Conservation (phyloP, 2,888 invertebrate species). For the Myathropa florea region DNA sequence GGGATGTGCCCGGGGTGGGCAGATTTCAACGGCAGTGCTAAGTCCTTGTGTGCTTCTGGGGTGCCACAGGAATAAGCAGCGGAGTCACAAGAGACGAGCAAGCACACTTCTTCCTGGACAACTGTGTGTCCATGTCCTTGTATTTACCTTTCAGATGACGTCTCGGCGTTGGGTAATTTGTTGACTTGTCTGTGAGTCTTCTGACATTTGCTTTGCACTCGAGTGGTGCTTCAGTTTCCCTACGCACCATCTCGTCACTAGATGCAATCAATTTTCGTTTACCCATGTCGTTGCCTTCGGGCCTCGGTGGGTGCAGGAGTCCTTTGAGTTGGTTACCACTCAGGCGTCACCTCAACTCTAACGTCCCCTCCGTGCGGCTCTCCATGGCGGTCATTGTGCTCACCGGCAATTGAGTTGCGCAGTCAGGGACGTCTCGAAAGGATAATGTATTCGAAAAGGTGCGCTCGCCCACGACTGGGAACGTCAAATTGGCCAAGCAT, state of each 20-base stretch:
- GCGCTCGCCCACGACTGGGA: background rate
- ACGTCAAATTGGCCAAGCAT: constrained; percentile 26
- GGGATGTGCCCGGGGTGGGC: background rate
- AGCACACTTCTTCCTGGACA: background rate
- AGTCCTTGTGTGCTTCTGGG: background rate
- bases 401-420: background rate
- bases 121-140: too few relatives aligned
- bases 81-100: too few relatives aligned
- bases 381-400: background rate
- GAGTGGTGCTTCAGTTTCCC: background rate
- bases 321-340: background rate
- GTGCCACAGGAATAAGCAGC: too few relatives aligned
- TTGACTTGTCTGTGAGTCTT: background rate
- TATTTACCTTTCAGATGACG: background rate
- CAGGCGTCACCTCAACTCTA: background rate
- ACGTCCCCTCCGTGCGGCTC: background rate
- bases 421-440: background rate
- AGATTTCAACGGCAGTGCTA: background rate
- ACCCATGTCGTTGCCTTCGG: background rate
- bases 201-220: background rate
- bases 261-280: background rate
- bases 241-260: background rate
- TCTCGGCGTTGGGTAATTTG: background rate
- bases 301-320: too few relatives aligned
- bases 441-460: constrained; percentile 23